These are phyloP conservation scores for Austrolebias charrua DNA, from an alignment of 2,797 vertebrate species.

Conservation along the genomic window DNA sequence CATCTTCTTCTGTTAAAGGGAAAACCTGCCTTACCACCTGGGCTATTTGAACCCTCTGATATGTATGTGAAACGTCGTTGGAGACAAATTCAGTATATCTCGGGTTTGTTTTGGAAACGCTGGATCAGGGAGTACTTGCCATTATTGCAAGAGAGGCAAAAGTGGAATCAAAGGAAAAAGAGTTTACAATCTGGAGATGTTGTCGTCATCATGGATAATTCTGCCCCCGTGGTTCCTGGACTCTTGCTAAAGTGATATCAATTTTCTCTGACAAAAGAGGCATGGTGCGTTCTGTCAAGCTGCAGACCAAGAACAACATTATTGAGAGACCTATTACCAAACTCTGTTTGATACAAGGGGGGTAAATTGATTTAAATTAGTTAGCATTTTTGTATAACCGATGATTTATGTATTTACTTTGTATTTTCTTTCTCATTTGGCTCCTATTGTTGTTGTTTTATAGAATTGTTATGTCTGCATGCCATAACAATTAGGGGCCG, in stretches of 20 bases:
- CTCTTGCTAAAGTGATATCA: not conserved
- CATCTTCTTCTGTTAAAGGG: not conserved
- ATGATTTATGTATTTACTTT: too few species aligned
- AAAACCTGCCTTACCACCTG: not conserved
- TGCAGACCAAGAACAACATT: not conserved
- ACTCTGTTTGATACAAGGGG: not conserved
- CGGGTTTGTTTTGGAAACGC: not conserved
- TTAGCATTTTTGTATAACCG: not conserved
- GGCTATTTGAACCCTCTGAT: not conserved
- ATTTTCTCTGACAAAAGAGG: not conserved
- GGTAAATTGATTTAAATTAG: not conserved
- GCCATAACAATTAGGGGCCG: not conserved
- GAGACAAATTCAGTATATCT: not conserved
- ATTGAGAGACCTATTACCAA: not conserved
- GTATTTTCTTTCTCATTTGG: not conserved
- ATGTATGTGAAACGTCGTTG: not conserved
- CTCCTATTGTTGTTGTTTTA: not conserved
- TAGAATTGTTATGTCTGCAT: not conserved
- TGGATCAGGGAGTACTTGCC: not conserved
- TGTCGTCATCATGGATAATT: not conserved
- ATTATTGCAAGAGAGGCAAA: not conserved
- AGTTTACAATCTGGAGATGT: not conserved
- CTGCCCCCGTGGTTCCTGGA: not conserved
- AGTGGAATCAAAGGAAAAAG: not conserved
- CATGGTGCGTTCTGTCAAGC: not conserved